phyloP scores from a whole-genome alignment of 2,113 vertebrate species.

The Sardina pilchardus region DNA sequence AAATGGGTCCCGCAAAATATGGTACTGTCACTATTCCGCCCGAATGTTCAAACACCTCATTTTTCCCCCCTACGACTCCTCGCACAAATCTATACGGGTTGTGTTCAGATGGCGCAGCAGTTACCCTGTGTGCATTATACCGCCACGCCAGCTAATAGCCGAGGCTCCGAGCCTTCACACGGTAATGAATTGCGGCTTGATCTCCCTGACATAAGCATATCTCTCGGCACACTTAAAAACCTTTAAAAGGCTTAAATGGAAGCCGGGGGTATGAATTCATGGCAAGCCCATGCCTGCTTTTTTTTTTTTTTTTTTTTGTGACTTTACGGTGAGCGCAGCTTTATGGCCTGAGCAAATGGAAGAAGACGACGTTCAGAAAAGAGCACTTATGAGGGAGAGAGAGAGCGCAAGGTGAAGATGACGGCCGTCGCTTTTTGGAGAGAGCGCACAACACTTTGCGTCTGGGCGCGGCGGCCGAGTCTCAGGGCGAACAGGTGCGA shows the following conservation, averaged over 20 bases:
- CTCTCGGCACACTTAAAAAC: conserved; percentile 40
- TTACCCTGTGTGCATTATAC: conserved; percentile 20
- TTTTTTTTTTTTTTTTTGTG: background rate
- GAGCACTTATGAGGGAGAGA: background rate
- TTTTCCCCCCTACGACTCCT: background rate
- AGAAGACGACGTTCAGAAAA: background rate
- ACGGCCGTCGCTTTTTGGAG: background rate
- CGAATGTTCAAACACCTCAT: conserved; percentile 14
- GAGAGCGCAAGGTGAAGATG: background rate
- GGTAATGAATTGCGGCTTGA: conserved; percentile 38
- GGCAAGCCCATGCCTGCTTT: background rate
- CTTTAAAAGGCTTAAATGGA: conserved; percentile 44
- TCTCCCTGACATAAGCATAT: conserved; percentile 21
- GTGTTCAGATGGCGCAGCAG: background rate
- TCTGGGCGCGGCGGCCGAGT: background rate
- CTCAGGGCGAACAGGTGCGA: background rate
- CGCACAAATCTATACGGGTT: background rate
- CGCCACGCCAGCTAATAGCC: conserved; percentile 7
- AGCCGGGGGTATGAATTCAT: conserved; percentile 35
- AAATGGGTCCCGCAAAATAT: background rate
- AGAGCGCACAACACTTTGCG: background rate
- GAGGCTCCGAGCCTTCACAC: background rate
- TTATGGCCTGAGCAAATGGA: conserved; percentile 20
- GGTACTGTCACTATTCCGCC: background rate
- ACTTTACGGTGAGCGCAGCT: conserved; percentile 23